phyloP scores from a whole-genome alignment of 2,113 vertebrate species.

The Machaerirhynchus nigripectus region DNA sequence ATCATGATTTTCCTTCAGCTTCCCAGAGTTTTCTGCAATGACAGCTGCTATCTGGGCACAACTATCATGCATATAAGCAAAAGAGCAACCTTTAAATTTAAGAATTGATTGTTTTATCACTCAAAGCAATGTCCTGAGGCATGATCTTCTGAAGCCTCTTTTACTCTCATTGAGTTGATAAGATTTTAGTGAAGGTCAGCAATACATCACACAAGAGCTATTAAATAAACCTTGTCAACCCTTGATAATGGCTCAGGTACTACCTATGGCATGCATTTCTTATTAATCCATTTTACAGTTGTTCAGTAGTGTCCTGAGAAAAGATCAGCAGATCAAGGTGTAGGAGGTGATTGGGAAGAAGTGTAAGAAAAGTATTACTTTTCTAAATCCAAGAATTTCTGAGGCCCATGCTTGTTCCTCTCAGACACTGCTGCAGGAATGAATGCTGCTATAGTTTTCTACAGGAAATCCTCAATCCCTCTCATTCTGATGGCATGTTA shows the following conservation, averaged over 20 bases:
- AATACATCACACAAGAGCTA: background rate
- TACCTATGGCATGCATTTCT: background rate
- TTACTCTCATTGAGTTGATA: background rate
- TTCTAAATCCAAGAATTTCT: background rate
- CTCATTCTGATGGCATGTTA: constrained; percentile 62
- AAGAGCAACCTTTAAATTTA: background rate
- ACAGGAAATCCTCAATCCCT: constrained; percentile 70
- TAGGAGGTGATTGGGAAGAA: background rate
- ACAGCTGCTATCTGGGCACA: constrained; percentile 29
- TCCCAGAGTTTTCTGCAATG: background rate
- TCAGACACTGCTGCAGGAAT: constrained; percentile 42
- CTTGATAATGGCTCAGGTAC: background rate
- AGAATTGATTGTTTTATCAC: background rate
- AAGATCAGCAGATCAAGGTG: background rate
- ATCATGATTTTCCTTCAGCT: background rate
- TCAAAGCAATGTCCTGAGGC: background rate
- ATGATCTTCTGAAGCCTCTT: background rate
- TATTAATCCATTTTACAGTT: background rate
- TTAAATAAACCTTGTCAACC: background rate
- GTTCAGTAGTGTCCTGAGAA: background rate
- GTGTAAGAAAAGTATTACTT: background rate
- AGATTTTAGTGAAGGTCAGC: background rate
- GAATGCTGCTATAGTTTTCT: constrained; percentile 64
- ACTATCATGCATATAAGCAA: background rate
- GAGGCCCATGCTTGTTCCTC: background rate